Percentiles rank a stretch among this genome's conserved stretches.
Conservation (phyloP, 2,888 invertebrate genomes). For the Desoria tigrina region DNA sequence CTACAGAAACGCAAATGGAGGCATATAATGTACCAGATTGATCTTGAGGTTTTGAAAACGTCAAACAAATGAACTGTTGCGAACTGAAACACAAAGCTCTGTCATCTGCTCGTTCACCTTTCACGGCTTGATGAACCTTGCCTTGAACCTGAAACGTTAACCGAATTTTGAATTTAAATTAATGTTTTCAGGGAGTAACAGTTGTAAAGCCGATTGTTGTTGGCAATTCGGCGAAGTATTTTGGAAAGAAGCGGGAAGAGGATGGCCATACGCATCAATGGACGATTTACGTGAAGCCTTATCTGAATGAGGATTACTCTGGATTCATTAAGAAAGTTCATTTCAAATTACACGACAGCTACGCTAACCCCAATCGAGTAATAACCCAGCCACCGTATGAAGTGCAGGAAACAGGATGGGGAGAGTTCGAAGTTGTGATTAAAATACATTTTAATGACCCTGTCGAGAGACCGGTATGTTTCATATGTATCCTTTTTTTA, state of each 20-base stretch:
- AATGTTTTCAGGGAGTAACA: slow-evolving; percentile 73
- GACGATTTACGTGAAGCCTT: slow-evolving; percentile 96
- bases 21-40: too few relatives aligned
- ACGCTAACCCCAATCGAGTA: slow-evolving; percentile 85
- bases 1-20: too few relatives aligned
- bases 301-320: slow-evolving; percentile 89
- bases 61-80: background rate
- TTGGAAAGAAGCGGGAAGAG: slow-evolving; percentile 93
- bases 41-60: background rate
- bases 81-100: too few relatives aligned
- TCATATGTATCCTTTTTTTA: too few relatives aligned
- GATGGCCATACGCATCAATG: slow-evolving; percentile 99
- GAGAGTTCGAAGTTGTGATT: slow-evolving; percentile 97
- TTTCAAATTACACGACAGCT: slow-evolving; percentile 95
- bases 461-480: slow-evolving; percentile 84
- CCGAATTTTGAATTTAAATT: slow-evolving; percentile 27
- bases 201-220: slow-evolving; percentile 94
- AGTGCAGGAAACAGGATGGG: slow-evolving; percentile 92
- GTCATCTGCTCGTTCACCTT: too few relatives aligned
- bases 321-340: slow-evolving; percentile 91
- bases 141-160: background rate
- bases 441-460: slow-evolving; percentile 97
- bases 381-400: slow-evolving; percentile 95
- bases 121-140: background rate
- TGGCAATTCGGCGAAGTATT: slow-evolving; percentile 92